Evolutionary conservation across 2,888 invertebrate species (phyloP).

Genomic region (Drosophila picticornis): DNA sequence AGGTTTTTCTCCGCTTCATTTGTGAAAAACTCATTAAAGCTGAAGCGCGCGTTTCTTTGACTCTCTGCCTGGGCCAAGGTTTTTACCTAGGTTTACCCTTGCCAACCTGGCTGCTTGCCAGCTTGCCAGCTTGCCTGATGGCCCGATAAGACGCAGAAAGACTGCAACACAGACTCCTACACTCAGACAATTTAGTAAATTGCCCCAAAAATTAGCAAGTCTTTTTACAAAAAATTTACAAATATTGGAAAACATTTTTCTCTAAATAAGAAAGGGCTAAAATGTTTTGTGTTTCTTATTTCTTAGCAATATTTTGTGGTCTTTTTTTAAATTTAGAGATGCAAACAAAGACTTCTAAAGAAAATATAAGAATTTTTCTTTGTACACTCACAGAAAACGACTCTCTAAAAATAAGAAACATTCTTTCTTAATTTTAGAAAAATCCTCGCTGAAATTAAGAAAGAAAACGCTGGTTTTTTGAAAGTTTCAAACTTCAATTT

Average conservation of each 20-base stretch:
- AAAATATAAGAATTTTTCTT: not conserved
- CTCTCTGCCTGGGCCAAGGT: constrained; percentile 73
- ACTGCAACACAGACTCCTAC: not conserved
- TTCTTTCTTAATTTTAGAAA: not conserved
- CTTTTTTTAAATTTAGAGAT: not conserved
- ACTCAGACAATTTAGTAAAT: not conserved
- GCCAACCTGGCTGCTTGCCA: constrained; percentile 13
- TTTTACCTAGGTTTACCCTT: constrained; percentile 45
- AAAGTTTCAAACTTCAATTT: not conserved
- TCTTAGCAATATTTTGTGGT: not conserved
- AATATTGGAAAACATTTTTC: not conserved
- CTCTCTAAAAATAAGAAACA: not conserved
- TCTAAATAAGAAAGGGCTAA: not conserved
- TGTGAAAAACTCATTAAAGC: constrained; percentile 71
- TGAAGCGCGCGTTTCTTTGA: constrained; percentile 21
- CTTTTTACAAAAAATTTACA: not conserved
- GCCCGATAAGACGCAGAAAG: constrained; percentile 59
- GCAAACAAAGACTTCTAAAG: too few species aligned
- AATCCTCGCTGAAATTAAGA: not conserved
- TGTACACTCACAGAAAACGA: not conserved
- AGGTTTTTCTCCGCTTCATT: constrained; percentile 4
- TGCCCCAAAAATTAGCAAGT: not conserved
- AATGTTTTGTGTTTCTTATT: not conserved
- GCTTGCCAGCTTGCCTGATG: constrained; percentile 43
- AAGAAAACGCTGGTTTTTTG: not conserved